Conservation (phyloP, 2,888 invertebrate genomes). For the Chrysopilus asiliformis region DNA sequence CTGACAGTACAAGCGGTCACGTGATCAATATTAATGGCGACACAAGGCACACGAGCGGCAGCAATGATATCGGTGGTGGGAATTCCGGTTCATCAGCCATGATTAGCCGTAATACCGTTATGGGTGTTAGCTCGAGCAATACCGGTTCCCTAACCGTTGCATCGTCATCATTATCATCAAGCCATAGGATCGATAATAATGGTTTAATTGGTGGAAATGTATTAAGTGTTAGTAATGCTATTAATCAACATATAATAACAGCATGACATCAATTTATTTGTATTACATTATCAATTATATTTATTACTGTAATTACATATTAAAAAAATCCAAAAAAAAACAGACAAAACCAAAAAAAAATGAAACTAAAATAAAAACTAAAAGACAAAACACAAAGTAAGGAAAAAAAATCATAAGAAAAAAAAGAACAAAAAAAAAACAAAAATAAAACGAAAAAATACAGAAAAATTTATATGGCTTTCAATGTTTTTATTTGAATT, state of each 20-base stretch:
- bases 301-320: constrained; percentile 8
- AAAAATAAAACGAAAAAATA: no score
- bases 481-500: no score
- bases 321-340: constrained; percentile 2
- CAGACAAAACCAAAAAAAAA: background rate
- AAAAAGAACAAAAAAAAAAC: no score
- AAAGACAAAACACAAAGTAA: no score
- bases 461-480: no score
- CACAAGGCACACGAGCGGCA: background rate
- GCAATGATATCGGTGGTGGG: background rate
- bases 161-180: background rate
- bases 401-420: no score
- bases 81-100: background rate
- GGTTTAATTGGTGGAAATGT: background rate
- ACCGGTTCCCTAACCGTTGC: no score
- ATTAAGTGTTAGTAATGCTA: background rate
- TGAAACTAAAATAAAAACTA: background rate
- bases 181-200: background rate
- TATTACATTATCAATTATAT: constrained; percentile 6
- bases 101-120: background rate
- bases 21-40: background rate
- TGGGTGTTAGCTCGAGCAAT: background rate
- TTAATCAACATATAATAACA: background rate
- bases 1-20: background rate
- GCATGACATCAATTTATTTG: constrained; percentile 5